phyloP scores from a whole-genome alignment of 92 coral and sea anemone genomes.

The Phenganax marumi region DNA sequence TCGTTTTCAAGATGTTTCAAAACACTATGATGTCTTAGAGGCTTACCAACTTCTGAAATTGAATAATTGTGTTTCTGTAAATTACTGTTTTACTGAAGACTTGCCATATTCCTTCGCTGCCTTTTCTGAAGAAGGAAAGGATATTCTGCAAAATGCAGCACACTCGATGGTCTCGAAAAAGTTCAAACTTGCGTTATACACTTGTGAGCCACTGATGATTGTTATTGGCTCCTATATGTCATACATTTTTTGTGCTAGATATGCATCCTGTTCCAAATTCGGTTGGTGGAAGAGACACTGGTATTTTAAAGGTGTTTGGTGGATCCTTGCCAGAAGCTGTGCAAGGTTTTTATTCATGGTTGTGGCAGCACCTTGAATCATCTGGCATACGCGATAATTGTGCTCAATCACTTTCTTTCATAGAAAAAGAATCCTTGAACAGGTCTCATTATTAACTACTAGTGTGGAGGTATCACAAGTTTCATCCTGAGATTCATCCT shows the following conservation, averaged over 20 bases:
- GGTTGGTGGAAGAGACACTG: neutral
- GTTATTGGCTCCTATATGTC: neutral
- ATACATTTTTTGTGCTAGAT: neutral
- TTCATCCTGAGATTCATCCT: no score
- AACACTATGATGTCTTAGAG: neutral
- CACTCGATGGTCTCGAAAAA: neutral
- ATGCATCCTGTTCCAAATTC: neutral
- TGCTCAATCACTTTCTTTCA: slow-evolving; percentile 23
- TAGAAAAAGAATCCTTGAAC: no score
- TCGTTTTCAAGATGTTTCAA: neutral
- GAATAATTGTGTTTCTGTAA: neutral
- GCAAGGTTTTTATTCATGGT: neutral
- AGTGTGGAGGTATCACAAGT: no score
- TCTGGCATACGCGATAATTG: neutral
- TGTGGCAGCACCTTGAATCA: neutral
- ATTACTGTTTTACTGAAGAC: neutral
- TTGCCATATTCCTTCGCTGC: neutral
- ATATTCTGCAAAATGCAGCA: neutral
- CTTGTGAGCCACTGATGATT: neutral
- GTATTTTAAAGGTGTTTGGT: neutral
- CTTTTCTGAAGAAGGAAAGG: neutral
- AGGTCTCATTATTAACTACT: neutral
- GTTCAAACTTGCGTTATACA: neutral
- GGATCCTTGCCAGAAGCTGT: neutral
- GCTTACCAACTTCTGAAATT: neutral